Percentiles rank a stretch among this genome's conserved stretches.
Conservation (phyloP, 2,113 vertebrate genomes). For the Carassius gibelio region DNA sequence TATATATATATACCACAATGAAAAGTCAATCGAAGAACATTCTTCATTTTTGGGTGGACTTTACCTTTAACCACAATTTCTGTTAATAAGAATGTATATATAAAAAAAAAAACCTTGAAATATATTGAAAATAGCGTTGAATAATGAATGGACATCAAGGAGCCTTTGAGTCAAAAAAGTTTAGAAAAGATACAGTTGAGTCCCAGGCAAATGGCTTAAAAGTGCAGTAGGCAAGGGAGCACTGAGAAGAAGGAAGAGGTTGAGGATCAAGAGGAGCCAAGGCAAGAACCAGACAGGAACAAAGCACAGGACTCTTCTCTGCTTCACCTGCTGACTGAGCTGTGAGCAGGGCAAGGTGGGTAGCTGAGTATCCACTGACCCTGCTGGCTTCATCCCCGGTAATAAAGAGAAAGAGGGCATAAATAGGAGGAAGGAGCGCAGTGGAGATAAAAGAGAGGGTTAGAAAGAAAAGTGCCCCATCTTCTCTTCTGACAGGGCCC, state of each 20-base stretch:
- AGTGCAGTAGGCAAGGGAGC: constrained; percentile 80
- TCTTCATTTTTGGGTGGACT: no score
- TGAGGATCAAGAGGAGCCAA: constrained; percentile 76
- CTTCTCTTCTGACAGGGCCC: constrained; percentile 78
- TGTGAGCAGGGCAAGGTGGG: constrained; percentile 82
- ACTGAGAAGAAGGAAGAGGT: constrained; percentile 72
- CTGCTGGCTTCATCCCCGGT: constrained; percentile 67
- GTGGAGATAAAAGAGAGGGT: constrained; percentile 74
- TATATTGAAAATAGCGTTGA: neutral
- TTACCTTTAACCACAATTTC: neutral
- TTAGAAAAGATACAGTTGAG: constrained; percentile 87
- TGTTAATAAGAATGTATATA: neutral
- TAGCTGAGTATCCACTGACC: constrained; percentile 79
- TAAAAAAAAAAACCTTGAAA: neutral
- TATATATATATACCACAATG: neutral
- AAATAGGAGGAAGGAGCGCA: constrained; percentile 72
- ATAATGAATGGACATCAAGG: neutral
- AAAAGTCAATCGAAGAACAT: neutral
- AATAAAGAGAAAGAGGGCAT: constrained; percentile 76
- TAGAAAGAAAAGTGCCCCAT: constrained; percentile 81
- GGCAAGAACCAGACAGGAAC: constrained; percentile 73
- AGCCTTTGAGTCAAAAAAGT: neutral
- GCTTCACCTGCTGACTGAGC: constrained; percentile 69
- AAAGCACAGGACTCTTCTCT: constrained; percentile 65
- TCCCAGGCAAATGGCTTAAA: constrained; percentile 82